These are phyloP conservation scores for Acanthiza pusilla DNA, from an alignment of 2,797 vertebrate genomes.

Conservation along the genomic window DNA sequence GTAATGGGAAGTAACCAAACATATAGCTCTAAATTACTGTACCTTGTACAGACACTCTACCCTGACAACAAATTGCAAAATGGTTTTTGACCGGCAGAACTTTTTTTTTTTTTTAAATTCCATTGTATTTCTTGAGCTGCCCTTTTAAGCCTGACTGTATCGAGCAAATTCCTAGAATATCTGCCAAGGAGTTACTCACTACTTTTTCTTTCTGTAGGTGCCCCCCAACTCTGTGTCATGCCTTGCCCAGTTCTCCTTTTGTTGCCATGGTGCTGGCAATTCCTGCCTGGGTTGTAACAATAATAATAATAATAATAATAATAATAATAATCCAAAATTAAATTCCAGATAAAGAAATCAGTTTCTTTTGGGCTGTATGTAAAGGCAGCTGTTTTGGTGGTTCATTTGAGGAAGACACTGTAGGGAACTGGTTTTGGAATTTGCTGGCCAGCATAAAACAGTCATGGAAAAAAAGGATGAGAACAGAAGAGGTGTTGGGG, in stretches of 20 bases:
- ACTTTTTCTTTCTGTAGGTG: not conserved
- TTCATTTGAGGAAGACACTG: not conserved
- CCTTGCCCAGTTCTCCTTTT: not conserved
- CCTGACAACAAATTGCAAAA: not conserved
- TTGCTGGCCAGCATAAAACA: not conserved
- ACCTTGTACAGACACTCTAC: too few relatives aligned
- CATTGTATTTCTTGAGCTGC: not conserved
- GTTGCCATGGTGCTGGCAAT: not conserved
- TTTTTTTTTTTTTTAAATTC: too few relatives aligned
- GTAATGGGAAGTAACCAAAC: not conserved
- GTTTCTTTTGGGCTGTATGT: not conserved
- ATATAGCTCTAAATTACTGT: not conserved
- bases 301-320: too few relatives aligned
- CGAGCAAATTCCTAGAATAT: not conserved
- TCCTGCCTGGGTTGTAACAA: not conserved
- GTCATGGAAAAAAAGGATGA: not conserved
- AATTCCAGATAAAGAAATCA: not conserved
- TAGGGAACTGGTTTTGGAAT: not conserved
- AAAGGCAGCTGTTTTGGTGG: not conserved
- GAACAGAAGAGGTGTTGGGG: not conserved
- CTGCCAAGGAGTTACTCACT: not conserved
- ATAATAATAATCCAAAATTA: not conserved
- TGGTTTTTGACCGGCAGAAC: not conserved
- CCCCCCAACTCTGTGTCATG: rapidly evolving
- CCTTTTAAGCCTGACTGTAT: not conserved